Base-by-base conservation (phyloP, 2,797 vertebrate genomes). In the Lycodopsis pacificus region DNA sequence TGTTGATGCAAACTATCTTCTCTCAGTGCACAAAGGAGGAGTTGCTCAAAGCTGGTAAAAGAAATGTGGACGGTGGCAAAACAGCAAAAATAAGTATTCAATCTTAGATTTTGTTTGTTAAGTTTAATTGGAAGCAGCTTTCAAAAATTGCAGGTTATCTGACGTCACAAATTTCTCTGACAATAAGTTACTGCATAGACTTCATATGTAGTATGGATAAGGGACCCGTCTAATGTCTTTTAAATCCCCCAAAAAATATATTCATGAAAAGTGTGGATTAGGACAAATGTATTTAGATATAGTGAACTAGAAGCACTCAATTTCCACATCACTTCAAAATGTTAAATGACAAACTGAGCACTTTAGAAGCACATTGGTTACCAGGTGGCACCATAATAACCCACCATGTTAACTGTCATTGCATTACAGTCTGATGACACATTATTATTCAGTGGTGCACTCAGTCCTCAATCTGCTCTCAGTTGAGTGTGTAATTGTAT, bases 281-380 rank as follows among this genome's bases (percentile, higher is more conserved):
- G 15, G 19, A 22, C 9, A 79, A 36, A 25, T 75, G 86, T 87
- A 79, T 90, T 92, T 89, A 58, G 20, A 71, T 79, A 46, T 65
- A 44, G 36, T 76, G n/a, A 66, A 71, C 1, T 57, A 44, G 11
- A 53, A 57, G 25, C 48, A 70, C 20, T 63, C 22, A 7, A 73
- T 59, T 73, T 78, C 38, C 3, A 80, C 25, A 58, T 59, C 36
- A 81, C 10, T 71, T 69, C 69, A 80, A 74, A 40, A 44, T 19
- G 1, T 66, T 40, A 65, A 11, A 74, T 63, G 30, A 38, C 4
- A 69, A 68, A 53, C 56, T 59, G 3, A 71, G 8, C 15, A 51
- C 0, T 71, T 65, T 42, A 32, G 8, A 77, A 44, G 57, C 5
- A 0, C 4, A 6, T 58, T 51, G 61, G 30, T 71, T 57, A 57